phyloP scores from a whole-genome alignment of 2,113 vertebrate species.

The Mystacornis crossleyi region DNA sequence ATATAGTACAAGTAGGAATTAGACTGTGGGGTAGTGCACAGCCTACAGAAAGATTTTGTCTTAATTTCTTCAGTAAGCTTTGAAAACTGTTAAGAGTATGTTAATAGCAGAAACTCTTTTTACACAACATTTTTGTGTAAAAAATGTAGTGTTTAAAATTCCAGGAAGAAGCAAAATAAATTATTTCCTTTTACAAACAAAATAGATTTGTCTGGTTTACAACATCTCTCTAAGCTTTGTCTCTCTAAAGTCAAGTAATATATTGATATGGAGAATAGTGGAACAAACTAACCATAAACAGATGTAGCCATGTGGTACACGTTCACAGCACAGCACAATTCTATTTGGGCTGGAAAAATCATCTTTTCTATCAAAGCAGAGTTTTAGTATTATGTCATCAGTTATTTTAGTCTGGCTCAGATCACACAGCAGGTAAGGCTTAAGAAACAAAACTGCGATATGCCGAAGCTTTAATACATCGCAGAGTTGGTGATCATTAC shows the following conservation, averaged over 20 bases:
- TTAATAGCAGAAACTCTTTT: neutral
- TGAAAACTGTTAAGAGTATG: neutral
- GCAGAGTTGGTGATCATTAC: neutral
- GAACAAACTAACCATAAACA: neutral
- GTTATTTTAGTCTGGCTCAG: neutral
- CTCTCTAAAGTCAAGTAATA: neutral
- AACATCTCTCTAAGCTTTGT: neutral
- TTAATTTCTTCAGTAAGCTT: neutral
- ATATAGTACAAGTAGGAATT: neutral
- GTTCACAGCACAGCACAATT: neutral
- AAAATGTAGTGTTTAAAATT: neutral
- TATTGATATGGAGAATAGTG: neutral
- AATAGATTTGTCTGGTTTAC: neutral
- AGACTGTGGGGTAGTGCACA: neutral
- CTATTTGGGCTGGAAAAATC: neutral
- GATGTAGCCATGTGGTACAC: neutral
- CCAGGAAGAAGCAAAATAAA: neutral
- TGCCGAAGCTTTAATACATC: neutral
- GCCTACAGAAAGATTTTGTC: neutral
- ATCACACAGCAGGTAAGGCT: neutral
- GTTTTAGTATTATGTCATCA: neutral
- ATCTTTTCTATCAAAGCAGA: neutral
- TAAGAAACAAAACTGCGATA: neutral
- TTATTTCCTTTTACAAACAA: neutral
- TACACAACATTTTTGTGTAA: too few relatives aligned